Base-by-base conservation (phyloP, 1,140 invertebrate species). In the Drosophila truncata region DNA sequence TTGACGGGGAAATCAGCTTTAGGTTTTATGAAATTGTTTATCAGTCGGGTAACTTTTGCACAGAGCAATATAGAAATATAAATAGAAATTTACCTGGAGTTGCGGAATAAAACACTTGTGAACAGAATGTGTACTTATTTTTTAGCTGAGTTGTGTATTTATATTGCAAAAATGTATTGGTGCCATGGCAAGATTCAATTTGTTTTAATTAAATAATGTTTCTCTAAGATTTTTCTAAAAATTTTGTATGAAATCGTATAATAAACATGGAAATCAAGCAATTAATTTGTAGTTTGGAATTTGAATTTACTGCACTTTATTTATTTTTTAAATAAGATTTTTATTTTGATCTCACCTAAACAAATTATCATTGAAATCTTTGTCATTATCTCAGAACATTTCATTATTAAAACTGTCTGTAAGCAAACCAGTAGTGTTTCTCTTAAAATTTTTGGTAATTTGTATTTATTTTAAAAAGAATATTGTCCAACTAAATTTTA, bases 1-100 rank as follows among this genome's bases (percentile, higher is more conserved):
- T 71, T 47, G 33, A 20, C 35, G 29, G 47, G 10, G 37, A 67
- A 66, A 70, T 67, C 62, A 54, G 35, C 29, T 67, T 67, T 20
- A 10, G 7, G n/a, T 39, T 66, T 72, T 37, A 41, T 18, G 31
- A 73, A 60, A 74, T 72, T 49, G 23, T 50, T 41, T 49, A 71
- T 57, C 61, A 29, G 61, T 41, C 33, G 29, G n/a, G 13, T 37
- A 44, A 44, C 37, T 59, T 59, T 66, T 47, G 8, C 16, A 42
- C 20, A 61, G 23, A 25, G 5, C 20, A 29, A 20, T 29, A 55
- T 18, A n/a, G n/a, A 50, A 25, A 13, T 14, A 23, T 18, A 7
- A n/a, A 31, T 8, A 18, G 11, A 14, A n/a, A 50, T 31, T 6
- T 31, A 50, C 27, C 11, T 20, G 18, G 5, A 18, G 14, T 23